Conservation (phyloP, 2,888 invertebrate genomes). For the Trisateles emortualis region DNA sequence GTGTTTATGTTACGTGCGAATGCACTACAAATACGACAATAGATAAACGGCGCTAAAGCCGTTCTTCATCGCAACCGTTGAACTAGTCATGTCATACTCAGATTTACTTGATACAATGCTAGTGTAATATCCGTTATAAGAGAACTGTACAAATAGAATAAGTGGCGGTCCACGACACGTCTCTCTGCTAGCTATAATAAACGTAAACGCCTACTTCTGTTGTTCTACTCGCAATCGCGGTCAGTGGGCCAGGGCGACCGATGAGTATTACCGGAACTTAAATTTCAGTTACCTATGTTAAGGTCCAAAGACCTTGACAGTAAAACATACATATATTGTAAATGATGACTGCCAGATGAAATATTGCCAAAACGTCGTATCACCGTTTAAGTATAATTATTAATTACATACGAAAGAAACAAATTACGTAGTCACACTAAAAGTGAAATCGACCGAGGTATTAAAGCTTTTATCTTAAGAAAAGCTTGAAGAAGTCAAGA, state of each 20-base stretch:
- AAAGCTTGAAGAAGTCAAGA: neutral
- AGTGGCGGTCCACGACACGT: slow-evolving; percentile 28
- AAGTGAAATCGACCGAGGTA: slow-evolving; percentile 1
- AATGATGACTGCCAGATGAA: slow-evolving; percentile 24
- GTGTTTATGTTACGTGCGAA: slow-evolving; percentile 44
- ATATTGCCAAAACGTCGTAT: neutral
- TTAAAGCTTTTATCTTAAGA: neutral
- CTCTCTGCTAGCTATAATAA: slow-evolving; percentile 58
- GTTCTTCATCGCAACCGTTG: slow-evolving; percentile 22
- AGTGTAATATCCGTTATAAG: slow-evolving; percentile 25
- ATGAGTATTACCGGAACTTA: slow-evolving; percentile 77
- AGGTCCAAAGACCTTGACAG: slow-evolving; percentile 62
- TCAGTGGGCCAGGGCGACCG: slow-evolving; percentile 81
- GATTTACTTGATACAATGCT: slow-evolving; percentile 21
- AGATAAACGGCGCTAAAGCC: slow-evolving; percentile 20
- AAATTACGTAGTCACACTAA: slow-evolving; percentile 16
- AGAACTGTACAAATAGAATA: slow-evolving; percentile 39
- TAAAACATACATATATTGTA: slow-evolving; percentile 40
- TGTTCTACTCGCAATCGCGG: slow-evolving; percentile 73
- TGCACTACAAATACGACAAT: slow-evolving; percentile 31
- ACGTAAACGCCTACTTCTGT: slow-evolving; percentile 65
- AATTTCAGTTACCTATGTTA: slow-evolving; percentile 58
- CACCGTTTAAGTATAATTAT: slow-evolving; percentile 15
- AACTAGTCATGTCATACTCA: slow-evolving; percentile 14
- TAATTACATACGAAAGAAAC: slow-evolving; percentile 2